These are phyloP conservation scores for Leguminivora glycinivorella DNA, from an alignment of 1,140 invertebrate genomes.

Conservation along the genomic window DNA sequence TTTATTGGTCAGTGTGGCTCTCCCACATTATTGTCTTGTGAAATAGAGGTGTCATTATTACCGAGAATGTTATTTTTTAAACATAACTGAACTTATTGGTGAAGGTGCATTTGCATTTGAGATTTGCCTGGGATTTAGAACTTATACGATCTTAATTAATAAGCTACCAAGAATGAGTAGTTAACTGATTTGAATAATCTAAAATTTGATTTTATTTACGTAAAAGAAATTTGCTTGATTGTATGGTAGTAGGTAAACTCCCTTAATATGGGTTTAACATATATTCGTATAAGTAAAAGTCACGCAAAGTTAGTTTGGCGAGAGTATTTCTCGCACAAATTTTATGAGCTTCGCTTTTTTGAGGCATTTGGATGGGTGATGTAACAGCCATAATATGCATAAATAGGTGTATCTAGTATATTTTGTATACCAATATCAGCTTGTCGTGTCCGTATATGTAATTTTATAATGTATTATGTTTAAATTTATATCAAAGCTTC, in stretches of 20 bases:
- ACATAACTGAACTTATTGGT: constrained; percentile 1
- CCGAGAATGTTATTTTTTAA: background rate
- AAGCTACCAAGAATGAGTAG: background rate
- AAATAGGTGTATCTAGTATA: background rate
- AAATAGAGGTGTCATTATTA: background rate
- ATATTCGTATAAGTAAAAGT: background rate
- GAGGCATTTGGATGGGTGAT: constrained; percentile 63
- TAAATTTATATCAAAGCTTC: background rate
- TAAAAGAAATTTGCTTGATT: background rate
- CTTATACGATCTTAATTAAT: background rate
- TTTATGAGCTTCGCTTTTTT: constrained; percentile 44
- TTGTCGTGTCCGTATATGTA: constrained; percentile 30
- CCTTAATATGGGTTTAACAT: background rate
- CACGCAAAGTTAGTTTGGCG: background rate
- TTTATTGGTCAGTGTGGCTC: background rate
- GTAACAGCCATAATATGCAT: constrained; percentile 72
- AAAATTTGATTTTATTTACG: background rate
- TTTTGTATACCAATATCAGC: constrained; percentile 17
- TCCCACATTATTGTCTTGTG: background rate
- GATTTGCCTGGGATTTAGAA: background rate
- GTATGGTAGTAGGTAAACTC: background rate
- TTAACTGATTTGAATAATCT: background rate
- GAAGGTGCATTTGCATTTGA: background rate
- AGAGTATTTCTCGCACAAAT: background rate
- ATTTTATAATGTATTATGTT: constrained; percentile 17